phyloP scores from a whole-genome alignment of 2,113 vertebrate species.

The Neolamprologus modestus region DNA sequence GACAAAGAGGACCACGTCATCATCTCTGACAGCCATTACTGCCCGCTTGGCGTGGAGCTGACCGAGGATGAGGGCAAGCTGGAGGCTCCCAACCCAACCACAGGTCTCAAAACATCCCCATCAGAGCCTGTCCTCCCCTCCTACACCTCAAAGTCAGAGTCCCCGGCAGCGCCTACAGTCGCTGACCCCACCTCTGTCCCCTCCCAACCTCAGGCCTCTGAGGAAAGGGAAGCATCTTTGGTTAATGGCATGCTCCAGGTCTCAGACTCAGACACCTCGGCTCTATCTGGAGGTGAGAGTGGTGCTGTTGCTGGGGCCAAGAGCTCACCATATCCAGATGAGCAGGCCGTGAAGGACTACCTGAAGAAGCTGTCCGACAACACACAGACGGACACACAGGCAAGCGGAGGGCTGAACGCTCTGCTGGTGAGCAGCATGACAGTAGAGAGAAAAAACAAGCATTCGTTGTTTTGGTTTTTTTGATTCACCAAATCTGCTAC shows the following conservation, averaged over 20 bases:
- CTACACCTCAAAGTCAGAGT: background rate
- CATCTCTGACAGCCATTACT: slow-evolving; percentile 94
- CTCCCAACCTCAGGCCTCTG: background rate
- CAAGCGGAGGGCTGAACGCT: slow-evolving; percentile 28
- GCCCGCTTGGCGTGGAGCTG: slow-evolving; percentile 77
- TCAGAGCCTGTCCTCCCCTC: slow-evolving; percentile 54
- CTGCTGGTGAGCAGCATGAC: slow-evolving; percentile 50
- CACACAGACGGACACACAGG: slow-evolving; percentile 48
- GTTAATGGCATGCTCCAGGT: slow-evolving; percentile 18
- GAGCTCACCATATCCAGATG: slow-evolving; percentile 65
- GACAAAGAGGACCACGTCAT: slow-evolving; percentile 99
- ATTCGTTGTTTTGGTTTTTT: background rate
- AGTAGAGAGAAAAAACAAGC: background rate
- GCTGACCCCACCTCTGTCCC: background rate
- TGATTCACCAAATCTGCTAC: background rate
- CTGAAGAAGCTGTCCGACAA: slow-evolving; percentile 71
- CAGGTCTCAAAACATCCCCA: slow-evolving; percentile 39
- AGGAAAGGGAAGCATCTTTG: background rate
- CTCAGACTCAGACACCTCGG: background rate
- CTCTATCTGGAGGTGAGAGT: background rate
- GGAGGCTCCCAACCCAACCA: background rate
- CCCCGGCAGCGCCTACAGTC: background rate
- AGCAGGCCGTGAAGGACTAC: slow-evolving; percentile 77
- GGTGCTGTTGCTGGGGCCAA: slow-evolving; percentile 23
- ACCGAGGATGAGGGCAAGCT: slow-evolving; percentile 61